These are phyloP conservation scores for Tetragnatha versicolor DNA, from an alignment of 1,140 invertebrate genomes.

Conservation along the genomic window DNA sequence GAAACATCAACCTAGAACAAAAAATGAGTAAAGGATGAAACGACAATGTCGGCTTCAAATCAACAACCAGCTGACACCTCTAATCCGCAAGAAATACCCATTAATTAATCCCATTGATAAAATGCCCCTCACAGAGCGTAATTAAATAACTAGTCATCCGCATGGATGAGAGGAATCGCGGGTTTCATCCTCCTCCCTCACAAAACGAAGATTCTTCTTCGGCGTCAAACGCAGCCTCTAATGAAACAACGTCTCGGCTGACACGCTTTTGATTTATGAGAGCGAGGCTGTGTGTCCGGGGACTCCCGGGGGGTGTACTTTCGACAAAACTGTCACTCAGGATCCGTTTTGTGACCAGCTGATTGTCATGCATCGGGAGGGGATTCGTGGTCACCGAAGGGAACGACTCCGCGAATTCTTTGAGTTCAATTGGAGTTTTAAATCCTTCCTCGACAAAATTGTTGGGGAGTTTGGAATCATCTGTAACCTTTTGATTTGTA, in stretches of 20 bases:
- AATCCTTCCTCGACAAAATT: no score
- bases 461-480: no score
- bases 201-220: slow-evolving; percentile 40
- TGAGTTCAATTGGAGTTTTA: no score
- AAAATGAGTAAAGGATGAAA: slow-evolving; percentile 5
- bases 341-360: no score
- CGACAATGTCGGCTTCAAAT: not conserved
- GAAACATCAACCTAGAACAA: no score
- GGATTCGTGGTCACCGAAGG: no score
- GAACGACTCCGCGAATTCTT: no score
- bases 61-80: not conserved
- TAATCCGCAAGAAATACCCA: slow-evolving; percentile 33
- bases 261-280: slow-evolving; percentile 49
- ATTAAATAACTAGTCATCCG: slow-evolving; percentile 23
- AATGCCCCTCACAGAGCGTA: slow-evolving; percentile 37
- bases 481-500: no score
- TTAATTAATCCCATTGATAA: slow-evolving; percentile 48
- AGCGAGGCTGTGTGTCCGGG: slow-evolving; percentile 23
- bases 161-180: slow-evolving; percentile 22
- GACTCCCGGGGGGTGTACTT: slow-evolving; percentile 14
- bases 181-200: slow-evolving; percentile 38
- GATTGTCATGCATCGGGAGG: no score
- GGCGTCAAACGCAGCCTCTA: slow-evolving; percentile 44
- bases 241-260: slow-evolving; percentile 41
- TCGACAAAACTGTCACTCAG: slow-evolving; percentile 35